These are phyloP conservation scores for Halcyon malimbica DNA, from an alignment of 2,113 vertebrate species.

Conservation along the genomic window DNA sequence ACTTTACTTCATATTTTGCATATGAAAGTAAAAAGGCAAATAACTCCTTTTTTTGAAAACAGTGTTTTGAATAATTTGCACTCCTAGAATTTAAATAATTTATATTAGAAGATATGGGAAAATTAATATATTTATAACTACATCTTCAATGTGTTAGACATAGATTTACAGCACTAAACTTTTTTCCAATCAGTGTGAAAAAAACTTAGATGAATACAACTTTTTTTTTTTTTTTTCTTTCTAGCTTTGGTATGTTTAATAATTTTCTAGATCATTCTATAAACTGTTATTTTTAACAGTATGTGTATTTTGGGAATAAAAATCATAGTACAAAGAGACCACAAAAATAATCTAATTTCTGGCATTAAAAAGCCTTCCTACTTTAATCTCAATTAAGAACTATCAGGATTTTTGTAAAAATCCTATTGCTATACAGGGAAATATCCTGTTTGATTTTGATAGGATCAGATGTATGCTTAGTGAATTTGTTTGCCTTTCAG, in stretches of 20 bases:
- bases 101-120: neutral
- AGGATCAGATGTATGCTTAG: neutral
- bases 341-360: neutral
- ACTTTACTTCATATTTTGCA: neutral
- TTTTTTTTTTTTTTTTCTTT: neutral
- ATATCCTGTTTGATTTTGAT: neutral
- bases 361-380: neutral
- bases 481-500: neutral
- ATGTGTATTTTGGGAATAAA: neutral
- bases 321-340: neutral
- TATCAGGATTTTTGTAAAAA: neutral
- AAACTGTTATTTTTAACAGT: neutral
- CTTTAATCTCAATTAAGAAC: neutral
- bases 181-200: neutral
- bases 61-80: neutral
- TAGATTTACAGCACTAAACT: neutral
- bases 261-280: neutral
- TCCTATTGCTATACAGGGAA: neutral
- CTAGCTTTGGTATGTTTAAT: neutral
- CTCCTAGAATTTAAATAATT: neutral
- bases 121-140: neutral
- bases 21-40: neutral
- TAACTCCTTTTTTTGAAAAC: neutral
- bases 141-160: neutral
- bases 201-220: neutral